A percentile compares a stretch with the other conserved stretches of the same genome.
Evolutionary conservation across 2,113 vertebrate genomes (phyloP).

Genomic region (Scopus umbretta): DNA sequence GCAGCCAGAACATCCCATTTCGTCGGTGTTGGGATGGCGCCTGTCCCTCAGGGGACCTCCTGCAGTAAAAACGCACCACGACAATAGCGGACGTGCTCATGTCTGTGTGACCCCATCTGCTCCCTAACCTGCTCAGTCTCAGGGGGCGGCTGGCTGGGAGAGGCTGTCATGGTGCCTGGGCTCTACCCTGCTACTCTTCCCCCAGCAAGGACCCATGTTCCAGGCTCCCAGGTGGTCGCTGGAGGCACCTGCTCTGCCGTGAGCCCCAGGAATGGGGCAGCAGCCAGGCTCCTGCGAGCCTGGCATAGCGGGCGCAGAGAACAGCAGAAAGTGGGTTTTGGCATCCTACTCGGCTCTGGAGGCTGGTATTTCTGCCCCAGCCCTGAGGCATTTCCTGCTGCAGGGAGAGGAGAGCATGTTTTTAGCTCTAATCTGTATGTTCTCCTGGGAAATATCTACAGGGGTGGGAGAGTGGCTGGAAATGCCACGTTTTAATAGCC

Average conservation of each 20-base stretch:
- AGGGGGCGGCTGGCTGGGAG: not conserved
- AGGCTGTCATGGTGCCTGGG: accelerated
- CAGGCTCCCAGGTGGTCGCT: not conserved
- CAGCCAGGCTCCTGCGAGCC: not conserved
- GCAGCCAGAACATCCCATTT: not conserved
- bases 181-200: not conserved
- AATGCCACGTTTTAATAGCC: not conserved
- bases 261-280: not conserved
- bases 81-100: not conserved
- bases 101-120: not conserved
- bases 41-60: not conserved
- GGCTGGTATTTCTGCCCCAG: not conserved
- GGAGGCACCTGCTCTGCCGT: not conserved
- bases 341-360: not conserved
- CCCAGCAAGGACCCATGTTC: not conserved
- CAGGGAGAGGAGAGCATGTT: not conserved
- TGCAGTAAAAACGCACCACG: accelerated
- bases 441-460: not conserved
- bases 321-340: not conserved
- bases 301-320: not conserved
- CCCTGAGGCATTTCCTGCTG: not conserved
- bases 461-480: not conserved
- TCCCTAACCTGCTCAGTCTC: not conserved
- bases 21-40: not conserved
- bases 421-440: not conserved